A percentile compares a stretch with the other conserved stretches of the same genome.
Conservation (phyloP, 2,113 vertebrate genomes). For the Gallinago paraguaiae region DNA sequence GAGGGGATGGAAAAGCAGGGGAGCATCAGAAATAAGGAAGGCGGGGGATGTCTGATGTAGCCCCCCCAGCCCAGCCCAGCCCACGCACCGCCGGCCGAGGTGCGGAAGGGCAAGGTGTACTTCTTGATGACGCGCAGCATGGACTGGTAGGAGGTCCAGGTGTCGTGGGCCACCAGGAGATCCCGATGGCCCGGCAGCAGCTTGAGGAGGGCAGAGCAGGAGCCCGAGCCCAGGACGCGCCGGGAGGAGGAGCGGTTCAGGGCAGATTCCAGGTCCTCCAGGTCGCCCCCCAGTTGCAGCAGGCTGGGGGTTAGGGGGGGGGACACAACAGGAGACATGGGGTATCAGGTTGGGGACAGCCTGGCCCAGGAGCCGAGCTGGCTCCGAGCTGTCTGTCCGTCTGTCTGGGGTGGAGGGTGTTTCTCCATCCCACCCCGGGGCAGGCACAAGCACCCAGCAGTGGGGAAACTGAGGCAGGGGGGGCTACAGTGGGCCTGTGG, state of each 20-base stretch:
- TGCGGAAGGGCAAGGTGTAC: slow-evolving; percentile 84
- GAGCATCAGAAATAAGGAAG: background rate
- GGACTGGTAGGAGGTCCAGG: slow-evolving; percentile 89
- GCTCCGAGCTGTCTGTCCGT: background rate
- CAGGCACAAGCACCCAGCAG: no score
- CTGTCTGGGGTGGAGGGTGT: background rate
- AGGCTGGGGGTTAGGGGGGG: slow-evolving; percentile 69
- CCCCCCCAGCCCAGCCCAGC: background rate
- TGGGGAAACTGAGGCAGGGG: background rate
- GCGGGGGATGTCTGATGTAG: fast-evolving
- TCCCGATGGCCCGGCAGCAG: slow-evolving; percentile 85
- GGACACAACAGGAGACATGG: fast-evolving
- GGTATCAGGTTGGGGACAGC: background rate
- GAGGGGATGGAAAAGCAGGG: background rate
- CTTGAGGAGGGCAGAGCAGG: slow-evolving; percentile 94
- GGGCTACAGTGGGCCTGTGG: background rate
- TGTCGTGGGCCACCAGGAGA: slow-evolving; percentile 91
- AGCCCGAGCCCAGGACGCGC: slow-evolving; percentile 82
- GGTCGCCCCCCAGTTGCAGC: slow-evolving; percentile 88
- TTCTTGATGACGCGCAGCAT: slow-evolving; percentile 95
- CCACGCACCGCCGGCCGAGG: slow-evolving; percentile 75
- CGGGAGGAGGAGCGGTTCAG: slow-evolving; percentile 81
- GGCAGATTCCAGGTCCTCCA: slow-evolving; percentile 90
- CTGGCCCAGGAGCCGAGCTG: background rate
- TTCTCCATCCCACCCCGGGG: background rate